Evolutionary conservation across 2,113 vertebrate genomes (phyloP).

Genomic region (Lasiurus borealis): DNA sequence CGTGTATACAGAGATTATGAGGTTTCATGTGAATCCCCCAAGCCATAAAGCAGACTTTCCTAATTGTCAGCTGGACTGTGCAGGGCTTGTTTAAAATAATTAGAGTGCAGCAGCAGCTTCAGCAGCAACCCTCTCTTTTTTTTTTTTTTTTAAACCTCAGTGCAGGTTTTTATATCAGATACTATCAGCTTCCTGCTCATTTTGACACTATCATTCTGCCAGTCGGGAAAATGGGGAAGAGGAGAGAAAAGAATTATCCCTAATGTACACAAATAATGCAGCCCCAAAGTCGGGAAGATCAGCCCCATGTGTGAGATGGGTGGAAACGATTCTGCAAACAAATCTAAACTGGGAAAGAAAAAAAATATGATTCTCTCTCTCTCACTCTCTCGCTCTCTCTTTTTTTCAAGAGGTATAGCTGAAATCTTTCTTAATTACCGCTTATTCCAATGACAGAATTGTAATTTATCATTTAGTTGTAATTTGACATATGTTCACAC

Average conservation of each 20-base stretch:
- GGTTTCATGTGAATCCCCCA: slow-evolving; percentile 84
- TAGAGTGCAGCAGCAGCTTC: slow-evolving; percentile 84
- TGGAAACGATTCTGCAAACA: slow-evolving; percentile 83
- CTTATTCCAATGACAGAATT: slow-evolving; percentile 98
- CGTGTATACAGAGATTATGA: slow-evolving; percentile 82
- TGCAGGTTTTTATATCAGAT: slow-evolving; percentile 86
- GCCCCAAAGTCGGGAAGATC: slow-evolving; percentile 75
- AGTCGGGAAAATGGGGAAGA: slow-evolving; percentile 76
- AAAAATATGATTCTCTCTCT: slow-evolving; percentile 65
- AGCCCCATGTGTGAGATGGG: slow-evolving; percentile 58
- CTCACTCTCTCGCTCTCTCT: slow-evolving; percentile 42
- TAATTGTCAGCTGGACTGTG: slow-evolving; percentile 90
- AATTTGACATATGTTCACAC: slow-evolving; percentile 99
- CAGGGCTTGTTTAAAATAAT: slow-evolving; percentile 91
- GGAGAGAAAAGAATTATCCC: slow-evolving; percentile 83
- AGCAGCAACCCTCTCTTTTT: slow-evolving; percentile 77
- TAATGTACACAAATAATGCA: slow-evolving; percentile 84
- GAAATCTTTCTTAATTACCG: slow-evolving; percentile 93
- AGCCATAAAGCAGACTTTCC: slow-evolving; percentile 86
- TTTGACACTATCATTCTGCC: slow-evolving; percentile 86
- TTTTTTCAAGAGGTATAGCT: slow-evolving; percentile 84
- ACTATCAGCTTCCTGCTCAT: slow-evolving; percentile 86
- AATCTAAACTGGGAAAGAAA: slow-evolving; percentile 67
- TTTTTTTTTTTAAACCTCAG: slow-evolving; percentile 69
- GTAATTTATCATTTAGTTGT: slow-evolving; percentile 99